These are phyloP conservation scores for Nebria ingens DNA, from an alignment of 1,140 invertebrate species.

Conservation along the genomic window DNA sequence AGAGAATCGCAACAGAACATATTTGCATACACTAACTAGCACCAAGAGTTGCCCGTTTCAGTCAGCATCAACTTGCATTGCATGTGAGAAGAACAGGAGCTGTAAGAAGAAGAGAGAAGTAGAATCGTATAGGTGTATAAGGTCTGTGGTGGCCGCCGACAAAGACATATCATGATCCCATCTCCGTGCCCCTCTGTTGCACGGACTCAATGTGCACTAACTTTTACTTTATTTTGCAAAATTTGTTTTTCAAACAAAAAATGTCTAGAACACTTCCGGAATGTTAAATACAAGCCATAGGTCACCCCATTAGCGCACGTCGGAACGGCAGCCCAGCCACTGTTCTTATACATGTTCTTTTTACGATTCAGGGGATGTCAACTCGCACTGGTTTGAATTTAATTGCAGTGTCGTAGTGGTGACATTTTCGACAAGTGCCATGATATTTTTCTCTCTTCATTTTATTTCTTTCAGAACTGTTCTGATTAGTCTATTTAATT, in stretches of 20 bases:
- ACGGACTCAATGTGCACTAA: slow-evolving; percentile 13
- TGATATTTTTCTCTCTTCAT: too few species aligned
- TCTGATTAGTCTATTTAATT: too few species aligned
- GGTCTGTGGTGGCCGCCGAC: too few species aligned
- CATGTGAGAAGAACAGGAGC: neutral
- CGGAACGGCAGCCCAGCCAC: neutral
- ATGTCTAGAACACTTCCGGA: slow-evolving; percentile 24
- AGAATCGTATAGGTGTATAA: too few species aligned
- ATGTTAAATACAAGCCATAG: slow-evolving; percentile 28
- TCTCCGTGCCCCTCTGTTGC: neutral
- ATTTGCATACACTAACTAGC: slow-evolving; percentile 8
- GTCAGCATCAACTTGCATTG: neutral
- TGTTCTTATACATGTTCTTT: slow-evolving; percentile 8
- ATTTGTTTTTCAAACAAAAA: slow-evolving; percentile 31
- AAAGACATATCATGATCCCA: slow-evolving; percentile 9
- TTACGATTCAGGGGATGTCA: too few species aligned
- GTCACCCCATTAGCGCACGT: slow-evolving; percentile 27
- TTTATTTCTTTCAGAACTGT: too few species aligned
- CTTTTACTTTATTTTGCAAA: slow-evolving; percentile 29
- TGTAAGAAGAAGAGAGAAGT: too few species aligned
- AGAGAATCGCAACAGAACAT: neutral
- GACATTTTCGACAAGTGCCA: too few species aligned
- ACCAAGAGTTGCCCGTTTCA: neutral
- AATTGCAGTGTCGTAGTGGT: too few species aligned
- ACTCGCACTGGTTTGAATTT: too few species aligned